phyloP scores from a whole-genome alignment of 1,140 invertebrate species.

The Drosophila arawakana region DNA sequence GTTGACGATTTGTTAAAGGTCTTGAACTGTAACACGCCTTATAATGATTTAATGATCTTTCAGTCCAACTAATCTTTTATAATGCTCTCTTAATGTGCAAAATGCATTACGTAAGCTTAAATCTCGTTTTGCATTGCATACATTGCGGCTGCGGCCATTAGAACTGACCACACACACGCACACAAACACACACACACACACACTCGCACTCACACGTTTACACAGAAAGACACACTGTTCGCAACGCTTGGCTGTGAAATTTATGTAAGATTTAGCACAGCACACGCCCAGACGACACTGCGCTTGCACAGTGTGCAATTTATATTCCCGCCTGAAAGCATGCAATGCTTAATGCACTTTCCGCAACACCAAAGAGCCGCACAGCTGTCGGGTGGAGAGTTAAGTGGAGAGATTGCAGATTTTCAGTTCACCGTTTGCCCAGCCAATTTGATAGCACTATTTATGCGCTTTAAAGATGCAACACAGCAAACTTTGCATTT shows the following conservation, averaged over 20 bases:
- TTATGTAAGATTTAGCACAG: conserved; percentile 63
- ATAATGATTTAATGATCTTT: too few relatives aligned
- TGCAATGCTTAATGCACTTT: conserved; percentile 18
- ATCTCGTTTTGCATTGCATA: conserved; percentile 7
- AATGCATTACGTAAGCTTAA: conserved; percentile 2
- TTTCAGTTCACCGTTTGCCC: background rate
- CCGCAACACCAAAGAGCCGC: conserved; percentile 1
- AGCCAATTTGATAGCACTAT: background rate
- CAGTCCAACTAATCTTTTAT: too few relatives aligned
- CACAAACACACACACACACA: conserved; percentile 16
- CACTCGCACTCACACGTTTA: background rate
- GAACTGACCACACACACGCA: conserved; percentile 13
- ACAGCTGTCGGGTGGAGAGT: background rate
- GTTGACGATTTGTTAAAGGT: too few relatives aligned
- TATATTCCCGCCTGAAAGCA: conserved; percentile 29
- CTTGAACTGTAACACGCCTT: too few relatives aligned
- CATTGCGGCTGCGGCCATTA: conserved; percentile 23
- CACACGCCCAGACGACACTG: conserved; percentile 14
- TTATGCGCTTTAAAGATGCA: background rate
- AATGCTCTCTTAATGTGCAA: background rate
- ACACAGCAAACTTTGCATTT: background rate
- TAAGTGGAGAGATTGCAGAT: conserved; percentile 6
- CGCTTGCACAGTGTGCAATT: conserved; percentile 19
- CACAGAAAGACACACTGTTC: background rate
- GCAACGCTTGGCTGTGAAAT: conserved; percentile 33